Conservation (phyloP, 2,888 invertebrate species). For the Zonitis immaculata region DNA sequence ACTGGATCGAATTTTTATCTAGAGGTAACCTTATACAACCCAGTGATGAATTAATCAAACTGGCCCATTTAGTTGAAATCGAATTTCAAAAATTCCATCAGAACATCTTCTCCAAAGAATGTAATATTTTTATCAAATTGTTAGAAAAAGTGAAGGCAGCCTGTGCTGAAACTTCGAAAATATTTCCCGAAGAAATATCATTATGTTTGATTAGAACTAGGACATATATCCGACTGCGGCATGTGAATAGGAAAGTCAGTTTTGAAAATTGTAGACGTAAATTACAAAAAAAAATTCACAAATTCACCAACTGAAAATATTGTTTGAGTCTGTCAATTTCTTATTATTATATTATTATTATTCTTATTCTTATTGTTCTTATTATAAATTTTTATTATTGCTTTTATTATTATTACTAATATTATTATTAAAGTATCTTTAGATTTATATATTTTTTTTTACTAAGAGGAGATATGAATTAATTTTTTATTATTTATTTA, state of each 20-base stretch:
- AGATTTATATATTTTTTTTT: no score
- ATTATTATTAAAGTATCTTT: no score
- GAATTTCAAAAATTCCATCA: conserved; percentile 11
- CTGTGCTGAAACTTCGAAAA: background rate
- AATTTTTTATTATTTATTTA: no score
- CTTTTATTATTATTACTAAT: no score
- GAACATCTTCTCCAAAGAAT: background rate
- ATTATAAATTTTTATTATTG: no score
- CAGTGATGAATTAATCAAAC: conserved; percentile 11
- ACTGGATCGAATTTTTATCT: conserved; percentile 17
- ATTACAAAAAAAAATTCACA: conserved; percentile 9
- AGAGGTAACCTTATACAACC: conserved; percentile 15
- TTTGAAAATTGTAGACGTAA: conserved; percentile 10
- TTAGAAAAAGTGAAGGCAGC: background rate
- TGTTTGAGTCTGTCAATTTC: no score
- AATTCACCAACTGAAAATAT: conserved; percentile 8
- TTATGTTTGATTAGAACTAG: conserved; percentile 8
- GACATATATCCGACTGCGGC: conserved; percentile 7
- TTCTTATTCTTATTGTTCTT: no score
- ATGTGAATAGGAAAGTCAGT: conserved; percentile 11
- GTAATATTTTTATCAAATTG: background rate
- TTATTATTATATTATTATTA: no score
- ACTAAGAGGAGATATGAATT: no score
- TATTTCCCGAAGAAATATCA: conserved; percentile 2
- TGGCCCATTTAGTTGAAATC: conserved; percentile 6